Percentiles rank a stretch among this genome's conserved stretches.
phyloP scores from a whole-genome alignment of 2,888 invertebrate genomes.

The Epirrhoe tristata region DNA sequence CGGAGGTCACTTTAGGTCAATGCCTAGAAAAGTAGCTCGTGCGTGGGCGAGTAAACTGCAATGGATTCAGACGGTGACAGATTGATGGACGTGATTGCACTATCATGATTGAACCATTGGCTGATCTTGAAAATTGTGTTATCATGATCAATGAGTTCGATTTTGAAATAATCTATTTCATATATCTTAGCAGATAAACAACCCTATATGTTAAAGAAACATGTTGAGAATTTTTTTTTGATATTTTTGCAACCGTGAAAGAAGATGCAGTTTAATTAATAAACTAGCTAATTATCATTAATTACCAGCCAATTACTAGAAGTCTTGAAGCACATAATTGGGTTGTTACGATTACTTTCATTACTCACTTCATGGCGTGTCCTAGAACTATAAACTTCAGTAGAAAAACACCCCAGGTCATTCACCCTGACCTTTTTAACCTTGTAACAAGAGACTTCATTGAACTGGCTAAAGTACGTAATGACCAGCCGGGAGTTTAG shows the following conservation, averaged over 20 bases:
- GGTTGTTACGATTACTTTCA: slow-evolving; percentile 10
- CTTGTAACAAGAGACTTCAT: slow-evolving; percentile 68
- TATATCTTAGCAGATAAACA: background rate
- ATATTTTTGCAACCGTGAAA: slow-evolving; percentile 21
- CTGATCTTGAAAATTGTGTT: background rate
- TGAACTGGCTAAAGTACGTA: slow-evolving; percentile 65
- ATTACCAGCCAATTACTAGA: slow-evolving; percentile 39
- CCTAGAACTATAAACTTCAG: slow-evolving; percentile 56
- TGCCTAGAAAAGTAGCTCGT: slow-evolving; percentile 32
- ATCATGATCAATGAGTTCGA: too few relatives aligned
- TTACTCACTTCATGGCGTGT: slow-evolving; percentile 56
- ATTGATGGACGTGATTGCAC: slow-evolving; percentile 9
- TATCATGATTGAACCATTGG: background rate
- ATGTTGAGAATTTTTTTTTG: too few relatives aligned
- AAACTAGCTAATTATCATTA: slow-evolving; percentile 33
- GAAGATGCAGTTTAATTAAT: slow-evolving; percentile 26
- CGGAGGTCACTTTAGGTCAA: slow-evolving; percentile 28
- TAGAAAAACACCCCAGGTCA: slow-evolving; percentile 63
- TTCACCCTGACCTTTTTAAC: slow-evolving; percentile 76
- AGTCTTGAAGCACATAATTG: slow-evolving; percentile 45
- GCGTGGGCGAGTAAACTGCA: slow-evolving; percentile 28
- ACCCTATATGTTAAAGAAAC: background rate
- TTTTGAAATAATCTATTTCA: background rate
- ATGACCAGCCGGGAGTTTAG: slow-evolving; percentile 52
- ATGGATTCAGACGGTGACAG: background rate